Evolutionary conservation across 2,888 invertebrate species (phyloP).

Genomic region (Clivina fossor): DNA sequence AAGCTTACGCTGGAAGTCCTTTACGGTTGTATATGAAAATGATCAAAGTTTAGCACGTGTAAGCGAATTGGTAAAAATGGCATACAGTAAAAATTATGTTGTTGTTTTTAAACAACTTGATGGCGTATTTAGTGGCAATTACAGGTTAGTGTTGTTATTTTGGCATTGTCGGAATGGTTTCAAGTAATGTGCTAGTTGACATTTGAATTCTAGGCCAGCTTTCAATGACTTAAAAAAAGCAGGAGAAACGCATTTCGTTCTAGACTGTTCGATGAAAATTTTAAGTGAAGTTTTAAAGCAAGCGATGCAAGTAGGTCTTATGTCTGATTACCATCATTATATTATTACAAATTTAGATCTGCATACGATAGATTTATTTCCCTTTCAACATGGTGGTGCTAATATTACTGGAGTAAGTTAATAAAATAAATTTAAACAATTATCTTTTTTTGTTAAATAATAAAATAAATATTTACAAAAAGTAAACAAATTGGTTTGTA

Average conservation of each 20-base stretch:
- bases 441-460: slow-evolving; percentile 1
- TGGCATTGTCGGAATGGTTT: too few relatives aligned
- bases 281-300: slow-evolving; percentile 63
- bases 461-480: not conserved
- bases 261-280: slow-evolving; percentile 68
- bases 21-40: slow-evolving; percentile 82
- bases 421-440: not conserved
- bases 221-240: slow-evolving; percentile 70
- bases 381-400: slow-evolving; percentile 77
- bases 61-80: slow-evolving; percentile 70
- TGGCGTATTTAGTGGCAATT: slow-evolving; percentile 64
- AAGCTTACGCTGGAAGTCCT: slow-evolving; percentile 77
- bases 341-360: slow-evolving; percentile 80
- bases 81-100: slow-evolving; percentile 54
- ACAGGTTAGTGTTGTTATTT: slow-evolving; percentile 46
- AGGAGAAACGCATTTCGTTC: slow-evolving; percentile 68
- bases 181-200: too few relatives aligned
- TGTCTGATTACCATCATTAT: slow-evolving; percentile 77
- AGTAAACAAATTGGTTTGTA: too few relatives aligned
- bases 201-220: slow-evolving; percentile 53
- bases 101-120: slow-evolving; percentile 66
- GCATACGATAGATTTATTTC: slow-evolving; percentile 76
- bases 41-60: slow-evolving; percentile 70
- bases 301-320: slow-evolving; percentile 83
- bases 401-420: slow-evolving; percentile 70